phyloP scores from a whole-genome alignment of 1,140 invertebrate genomes.

The Drosophila sturtevanti region DNA sequence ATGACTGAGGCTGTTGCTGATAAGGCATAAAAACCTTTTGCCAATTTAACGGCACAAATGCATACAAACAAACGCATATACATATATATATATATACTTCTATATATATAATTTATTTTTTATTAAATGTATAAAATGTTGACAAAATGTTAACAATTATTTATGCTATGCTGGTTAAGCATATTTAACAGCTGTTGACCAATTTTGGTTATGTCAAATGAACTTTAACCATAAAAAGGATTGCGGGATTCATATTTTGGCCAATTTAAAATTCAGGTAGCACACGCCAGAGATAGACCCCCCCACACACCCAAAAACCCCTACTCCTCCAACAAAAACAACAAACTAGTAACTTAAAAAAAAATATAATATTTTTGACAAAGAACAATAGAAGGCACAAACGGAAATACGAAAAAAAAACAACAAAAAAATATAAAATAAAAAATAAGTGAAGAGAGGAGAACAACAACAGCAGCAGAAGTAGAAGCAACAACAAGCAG shows the following conservation, averaged over 20 bases:
- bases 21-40: conserved; percentile 24
- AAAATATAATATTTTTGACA: conserved; percentile 53
- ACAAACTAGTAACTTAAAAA: conserved; percentile 47
- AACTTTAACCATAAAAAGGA: conserved; percentile 63
- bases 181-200: conserved; percentile 66
- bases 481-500: conserved; percentile 26
- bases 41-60: conserved; percentile 53
- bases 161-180: conserved; percentile 14
- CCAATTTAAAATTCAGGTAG: conserved; percentile 64
- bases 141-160: conserved; percentile 8
- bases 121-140: conserved; percentile 18
- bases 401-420: conserved; percentile 65
- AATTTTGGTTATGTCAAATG: conserved; percentile 36
- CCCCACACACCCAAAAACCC: not conserved
- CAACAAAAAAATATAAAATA: conserved; percentile 21
- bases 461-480: conserved; percentile 22
- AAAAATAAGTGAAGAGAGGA: conserved; percentile 36
- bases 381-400: conserved; percentile 67
- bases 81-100: conserved; percentile 11
- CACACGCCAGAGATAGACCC: conserved; percentile 36
- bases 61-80: not conserved
- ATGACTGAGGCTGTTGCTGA: conserved; percentile 1
- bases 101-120: not conserved
- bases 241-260: conserved; percentile 48
- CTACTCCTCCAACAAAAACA: conserved; percentile 11